phyloP scores from a whole-genome alignment of 2,113 vertebrate species.

The Lanius collurio region DNA sequence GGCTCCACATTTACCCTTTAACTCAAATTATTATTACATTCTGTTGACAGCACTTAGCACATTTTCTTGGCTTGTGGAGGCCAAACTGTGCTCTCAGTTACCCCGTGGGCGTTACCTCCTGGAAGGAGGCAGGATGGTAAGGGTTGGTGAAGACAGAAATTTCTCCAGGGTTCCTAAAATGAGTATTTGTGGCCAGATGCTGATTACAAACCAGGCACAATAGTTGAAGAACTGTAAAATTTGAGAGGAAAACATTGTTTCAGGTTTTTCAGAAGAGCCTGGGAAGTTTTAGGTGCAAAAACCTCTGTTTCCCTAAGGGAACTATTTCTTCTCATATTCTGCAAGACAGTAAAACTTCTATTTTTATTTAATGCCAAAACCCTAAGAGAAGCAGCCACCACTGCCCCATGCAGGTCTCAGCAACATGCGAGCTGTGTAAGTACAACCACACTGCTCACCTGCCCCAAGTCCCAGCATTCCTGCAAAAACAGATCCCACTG shows the following conservation, averaged over 20 bases:
- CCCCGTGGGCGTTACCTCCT: background rate
- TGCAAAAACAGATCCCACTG: background rate
- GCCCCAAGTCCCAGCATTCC: background rate
- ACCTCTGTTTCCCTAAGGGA: background rate
- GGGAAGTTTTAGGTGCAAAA: background rate
- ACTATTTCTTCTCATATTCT: background rate
- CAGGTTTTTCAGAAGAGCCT: background rate
- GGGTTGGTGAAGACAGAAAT: slow-evolving; percentile 22
- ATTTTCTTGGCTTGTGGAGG: slow-evolving; percentile 11
- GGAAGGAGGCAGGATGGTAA: slow-evolving; percentile 30
- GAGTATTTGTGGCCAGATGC: slow-evolving; percentile 8
- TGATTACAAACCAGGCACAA: background rate
- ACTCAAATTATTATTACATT: slow-evolving; percentile 14
- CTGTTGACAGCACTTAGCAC: slow-evolving; percentile 51
- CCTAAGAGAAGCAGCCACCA: background rate
- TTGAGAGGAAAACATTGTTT: background rate
- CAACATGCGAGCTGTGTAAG: background rate
- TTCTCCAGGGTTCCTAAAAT: slow-evolving; percentile 28
- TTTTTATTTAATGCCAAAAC: background rate
- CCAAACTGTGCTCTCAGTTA: slow-evolving; percentile 2
- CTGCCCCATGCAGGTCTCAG: background rate
- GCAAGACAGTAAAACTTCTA: background rate
- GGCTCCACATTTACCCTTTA: background rate
- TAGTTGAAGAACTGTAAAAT: background rate
- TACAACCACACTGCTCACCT: background rate